Percentiles rank a stretch among this genome's conserved stretches.
These are phyloP conservation scores for Notoglanidium macrostoma DNA, from an alignment of 2,797 vertebrate genomes.

Conservation along the genomic window DNA sequence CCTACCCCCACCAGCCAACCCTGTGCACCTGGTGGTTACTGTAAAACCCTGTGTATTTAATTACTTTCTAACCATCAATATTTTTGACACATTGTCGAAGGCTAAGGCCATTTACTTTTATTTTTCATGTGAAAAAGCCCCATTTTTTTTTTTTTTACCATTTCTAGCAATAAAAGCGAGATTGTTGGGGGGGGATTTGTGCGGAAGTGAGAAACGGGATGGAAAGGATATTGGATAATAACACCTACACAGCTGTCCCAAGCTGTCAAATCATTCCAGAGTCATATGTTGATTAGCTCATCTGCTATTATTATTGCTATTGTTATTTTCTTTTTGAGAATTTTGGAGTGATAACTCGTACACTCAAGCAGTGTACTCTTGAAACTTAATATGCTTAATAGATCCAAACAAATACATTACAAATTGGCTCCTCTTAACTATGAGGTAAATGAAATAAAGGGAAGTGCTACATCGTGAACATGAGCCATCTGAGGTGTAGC, in stretches of 20 bases:
- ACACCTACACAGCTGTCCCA: too few species aligned
- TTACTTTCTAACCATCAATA: neutral
- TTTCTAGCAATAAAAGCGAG: neutral
- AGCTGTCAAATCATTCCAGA: too few species aligned
- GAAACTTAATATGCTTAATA: neutral
- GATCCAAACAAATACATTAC: too few species aligned
- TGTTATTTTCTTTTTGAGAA: neutral
- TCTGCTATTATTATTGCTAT: too few species aligned
- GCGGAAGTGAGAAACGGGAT: too few species aligned
- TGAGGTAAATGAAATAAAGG: conserved; percentile 21
- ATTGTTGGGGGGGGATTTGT: neutral
- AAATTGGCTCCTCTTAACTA: conserved; percentile 23
- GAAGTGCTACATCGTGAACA: conserved; percentile 15
- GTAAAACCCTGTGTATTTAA: neutral
- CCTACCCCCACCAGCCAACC: neutral
- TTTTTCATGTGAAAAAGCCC: neutral
- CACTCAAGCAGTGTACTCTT: neutral
- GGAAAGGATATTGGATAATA: too few species aligned
- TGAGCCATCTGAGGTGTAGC: conserved; percentile 25
- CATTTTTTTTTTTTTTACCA: neutral
- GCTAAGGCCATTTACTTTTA: neutral
- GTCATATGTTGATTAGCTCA: too few species aligned
- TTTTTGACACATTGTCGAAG: neutral
- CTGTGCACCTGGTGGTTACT: neutral
- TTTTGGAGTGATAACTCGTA: neutral